Conservation (phyloP, 2,888 invertebrate species). For the Trilocha varians region DNA sequence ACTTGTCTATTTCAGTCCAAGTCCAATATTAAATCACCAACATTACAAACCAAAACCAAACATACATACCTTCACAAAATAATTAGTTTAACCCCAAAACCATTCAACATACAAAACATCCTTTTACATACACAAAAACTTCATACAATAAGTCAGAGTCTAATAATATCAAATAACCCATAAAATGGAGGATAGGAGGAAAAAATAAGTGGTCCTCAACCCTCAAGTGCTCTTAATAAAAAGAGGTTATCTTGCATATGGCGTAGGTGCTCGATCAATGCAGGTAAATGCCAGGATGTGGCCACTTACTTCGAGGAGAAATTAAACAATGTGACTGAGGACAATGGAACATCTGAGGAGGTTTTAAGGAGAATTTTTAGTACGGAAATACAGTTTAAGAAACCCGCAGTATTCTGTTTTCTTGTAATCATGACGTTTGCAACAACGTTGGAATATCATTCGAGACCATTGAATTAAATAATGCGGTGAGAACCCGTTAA, state of each 20-base stretch:
- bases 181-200: constrained; percentile 21
- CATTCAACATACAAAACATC: constrained; percentile 1
- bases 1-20: too few relatives aligned
- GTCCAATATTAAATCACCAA: too few relatives aligned
- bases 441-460: too few relatives aligned
- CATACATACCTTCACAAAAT: too few relatives aligned
- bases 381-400: too few relatives aligned
- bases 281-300: constrained; percentile 17
- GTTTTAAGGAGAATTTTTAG: too few relatives aligned
- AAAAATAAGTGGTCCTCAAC: constrained; percentile 18
- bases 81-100: too few relatives aligned
- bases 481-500: too few relatives aligned
- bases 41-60: too few relatives aligned
- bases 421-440: too few relatives aligned
- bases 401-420: too few relatives aligned
- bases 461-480: too few relatives aligned
- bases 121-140: constrained; percentile 1
- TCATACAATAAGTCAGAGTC: constrained; percentile 1
- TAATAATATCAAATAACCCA: constrained; percentile 2
- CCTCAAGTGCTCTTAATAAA: constrained; percentile 33
- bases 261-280: constrained; percentile 17
- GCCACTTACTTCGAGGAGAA: constrained; percentile 13
- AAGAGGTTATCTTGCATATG: constrained; percentile 32
- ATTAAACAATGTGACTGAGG: constrained; percentile 9
- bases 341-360: constrained; percentile 7